phyloP scores from a whole-genome alignment of 2,888 invertebrate genomes.

The Sepioteuthis lessoniana region DNA sequence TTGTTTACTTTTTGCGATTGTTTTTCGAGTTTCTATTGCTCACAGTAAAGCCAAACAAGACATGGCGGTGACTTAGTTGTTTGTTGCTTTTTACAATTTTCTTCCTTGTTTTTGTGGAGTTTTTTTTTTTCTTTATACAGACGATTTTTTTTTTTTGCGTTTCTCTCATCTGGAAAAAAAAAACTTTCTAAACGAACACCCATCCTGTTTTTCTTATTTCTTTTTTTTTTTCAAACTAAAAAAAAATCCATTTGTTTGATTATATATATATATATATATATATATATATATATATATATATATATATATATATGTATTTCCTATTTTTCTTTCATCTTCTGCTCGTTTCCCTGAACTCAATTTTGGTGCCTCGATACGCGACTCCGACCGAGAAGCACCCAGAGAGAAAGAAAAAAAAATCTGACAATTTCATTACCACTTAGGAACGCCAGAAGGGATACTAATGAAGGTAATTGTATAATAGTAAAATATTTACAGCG shows the following conservation, averaged over 20 bases:
- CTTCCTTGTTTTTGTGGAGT: not conserved
- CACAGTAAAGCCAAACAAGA: not conserved
- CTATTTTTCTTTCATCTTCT: not conserved
- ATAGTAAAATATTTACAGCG: not conserved
- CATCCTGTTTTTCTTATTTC: not conserved
- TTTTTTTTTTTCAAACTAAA: not conserved
- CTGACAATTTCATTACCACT: not conserved
- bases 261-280: not conserved
- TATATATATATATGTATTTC: not conserved
- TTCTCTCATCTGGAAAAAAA: not conserved
- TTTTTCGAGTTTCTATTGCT: not conserved
- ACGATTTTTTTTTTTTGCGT: not conserved
- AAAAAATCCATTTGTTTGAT: not conserved
- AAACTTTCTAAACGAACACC: not conserved
- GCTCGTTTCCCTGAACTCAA: not conserved
- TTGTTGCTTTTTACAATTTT: not conserved
- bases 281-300: not conserved
- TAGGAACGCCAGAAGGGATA: not conserved
- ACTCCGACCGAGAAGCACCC: not conserved
- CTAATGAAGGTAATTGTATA: conserved; percentile 23
- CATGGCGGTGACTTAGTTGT: not conserved
- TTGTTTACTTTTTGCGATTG: not conserved
- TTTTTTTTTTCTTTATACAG: not conserved
- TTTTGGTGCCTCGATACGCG: not conserved
- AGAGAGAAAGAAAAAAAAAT: not conserved